Conservation (phyloP, 1,140 invertebrate species). For the Penaeus indicus region DNA sequence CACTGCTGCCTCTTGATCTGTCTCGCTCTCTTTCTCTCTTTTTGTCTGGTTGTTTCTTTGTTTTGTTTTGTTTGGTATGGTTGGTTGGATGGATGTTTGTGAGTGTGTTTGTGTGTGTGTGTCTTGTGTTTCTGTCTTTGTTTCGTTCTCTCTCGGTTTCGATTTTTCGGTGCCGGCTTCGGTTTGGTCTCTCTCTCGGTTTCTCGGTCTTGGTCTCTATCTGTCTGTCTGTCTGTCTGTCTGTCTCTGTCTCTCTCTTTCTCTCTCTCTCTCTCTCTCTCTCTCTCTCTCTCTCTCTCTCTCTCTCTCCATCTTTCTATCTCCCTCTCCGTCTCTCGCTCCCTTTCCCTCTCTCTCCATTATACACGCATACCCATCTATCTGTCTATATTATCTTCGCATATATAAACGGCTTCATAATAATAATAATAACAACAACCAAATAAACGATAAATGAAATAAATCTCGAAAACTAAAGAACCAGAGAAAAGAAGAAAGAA, state of each 20-base stretch:
- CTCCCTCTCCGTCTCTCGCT: no score
- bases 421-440: not conserved
- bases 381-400: not conserved
- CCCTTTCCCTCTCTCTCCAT: no score
- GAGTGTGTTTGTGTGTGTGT: not conserved
- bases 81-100: not conserved
- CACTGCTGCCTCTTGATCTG: not conserved
- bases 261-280: no score
- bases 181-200: not conserved
- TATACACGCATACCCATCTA: not conserved
- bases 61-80: not conserved
- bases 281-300: no score
- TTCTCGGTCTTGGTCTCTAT: no score
- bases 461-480: not conserved
- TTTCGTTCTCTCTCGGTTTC: no score
- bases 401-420: no score
- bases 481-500: no score
- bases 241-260: not conserved
- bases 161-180: not conserved
- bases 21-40: not conserved
- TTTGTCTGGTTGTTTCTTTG: not conserved
- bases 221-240: conserved; percentile 5
- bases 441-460: not conserved
- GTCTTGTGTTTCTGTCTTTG: no score
- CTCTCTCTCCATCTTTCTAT: no score